A percentile compares a stretch with the other conserved stretches of the same genome.
Conservation (phyloP, 1,140 invertebrate genomes). For the Orussus abietinus region DNA sequence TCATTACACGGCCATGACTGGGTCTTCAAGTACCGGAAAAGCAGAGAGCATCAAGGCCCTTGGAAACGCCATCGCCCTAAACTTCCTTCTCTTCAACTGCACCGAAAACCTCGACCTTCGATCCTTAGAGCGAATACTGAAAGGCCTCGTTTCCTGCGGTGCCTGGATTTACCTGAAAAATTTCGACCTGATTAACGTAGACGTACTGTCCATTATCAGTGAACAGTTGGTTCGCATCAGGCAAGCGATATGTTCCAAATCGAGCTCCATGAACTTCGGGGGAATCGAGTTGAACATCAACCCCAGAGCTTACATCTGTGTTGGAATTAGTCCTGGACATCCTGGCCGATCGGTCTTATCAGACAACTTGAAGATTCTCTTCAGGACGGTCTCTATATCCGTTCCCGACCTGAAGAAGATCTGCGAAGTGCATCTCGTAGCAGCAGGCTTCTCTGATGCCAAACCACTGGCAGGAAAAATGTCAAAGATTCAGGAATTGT, state of each 20-base stretch:
- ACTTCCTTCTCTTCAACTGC: slow-evolving; percentile 66
- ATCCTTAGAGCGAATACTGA: slow-evolving; percentile 59
- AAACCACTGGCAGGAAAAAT: slow-evolving; percentile 60
- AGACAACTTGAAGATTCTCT: slow-evolving; percentile 65
- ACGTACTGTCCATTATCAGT: slow-evolving; percentile 53
- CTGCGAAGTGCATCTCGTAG: slow-evolving; percentile 63
- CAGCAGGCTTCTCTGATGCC: slow-evolving; percentile 62
- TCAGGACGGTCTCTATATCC: slow-evolving; percentile 67
- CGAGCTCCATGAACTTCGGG: slow-evolving; percentile 58
- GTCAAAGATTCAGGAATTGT: slow-evolving; percentile 59
- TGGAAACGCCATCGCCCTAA: slow-evolving; percentile 62
- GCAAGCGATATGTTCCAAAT: slow-evolving; percentile 53
- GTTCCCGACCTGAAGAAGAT: slow-evolving; percentile 65
- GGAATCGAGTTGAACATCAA: slow-evolving; percentile 59
- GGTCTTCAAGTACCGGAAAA: slow-evolving; percentile 67
- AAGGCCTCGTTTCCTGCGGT: slow-evolving; percentile 63
- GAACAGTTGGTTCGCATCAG: slow-evolving; percentile 56
- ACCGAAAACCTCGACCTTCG: slow-evolving; percentile 61
- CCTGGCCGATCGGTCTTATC: slow-evolving; percentile 59
- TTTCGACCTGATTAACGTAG: slow-evolving; percentile 62
- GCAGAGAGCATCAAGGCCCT: slow-evolving; percentile 68
- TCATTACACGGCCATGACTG: slow-evolving; percentile 61
- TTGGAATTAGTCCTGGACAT: slow-evolving; percentile 63
- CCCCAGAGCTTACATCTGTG: slow-evolving; percentile 59
- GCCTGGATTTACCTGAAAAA: slow-evolving; percentile 72